Evolutionary conservation across 2,888 invertebrate genomes (phyloP).

Genomic region (Pristionchus fissidentatus): DNA sequence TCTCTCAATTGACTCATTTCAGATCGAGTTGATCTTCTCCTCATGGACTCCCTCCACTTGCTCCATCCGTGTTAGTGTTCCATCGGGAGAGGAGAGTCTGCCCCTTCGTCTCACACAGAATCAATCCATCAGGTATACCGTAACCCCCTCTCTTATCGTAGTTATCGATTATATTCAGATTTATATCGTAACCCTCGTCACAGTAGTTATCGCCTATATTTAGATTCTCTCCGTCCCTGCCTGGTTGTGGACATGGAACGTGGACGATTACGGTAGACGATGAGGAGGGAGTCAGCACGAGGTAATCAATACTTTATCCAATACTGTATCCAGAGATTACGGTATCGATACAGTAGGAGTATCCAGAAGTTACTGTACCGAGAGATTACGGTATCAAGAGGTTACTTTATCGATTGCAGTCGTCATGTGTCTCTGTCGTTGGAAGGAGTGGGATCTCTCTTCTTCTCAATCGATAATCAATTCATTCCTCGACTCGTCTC

Average conservation of each 20-base stretch:
- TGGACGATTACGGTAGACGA: conserved; percentile 48
- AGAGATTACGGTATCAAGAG: not conserved
- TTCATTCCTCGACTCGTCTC: conserved; percentile 59
- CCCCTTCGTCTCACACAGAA: not conserved
- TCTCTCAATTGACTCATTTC: not conserved
- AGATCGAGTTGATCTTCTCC: conserved; percentile 46
- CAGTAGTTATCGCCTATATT: not conserved
- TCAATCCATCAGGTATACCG: conserved; percentile 32
- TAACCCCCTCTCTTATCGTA: not conserved
- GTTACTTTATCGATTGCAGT: not conserved
- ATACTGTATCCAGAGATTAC: not conserved
- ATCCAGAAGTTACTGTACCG: too few relatives aligned
- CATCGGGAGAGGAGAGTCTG: conserved; percentile 45
- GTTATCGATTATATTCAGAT: not conserved
- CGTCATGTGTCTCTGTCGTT: conserved; percentile 49
- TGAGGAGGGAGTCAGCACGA: conserved; percentile 3
- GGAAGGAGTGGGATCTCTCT: conserved; percentile 70
- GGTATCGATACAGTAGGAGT: not conserved
- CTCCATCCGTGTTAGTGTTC: conserved; percentile 29
- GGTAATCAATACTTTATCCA: not conserved
- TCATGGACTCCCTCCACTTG: conserved; percentile 21
- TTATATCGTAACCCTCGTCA: not conserved
- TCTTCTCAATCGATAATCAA: conserved; percentile 67
- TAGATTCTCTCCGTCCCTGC: conserved; percentile 36
- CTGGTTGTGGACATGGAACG: conserved; percentile 46